Evolutionary conservation across 2,113 vertebrate species (phyloP).

Genomic region (Rhynchopsitta pachyrhyncha): DNA sequence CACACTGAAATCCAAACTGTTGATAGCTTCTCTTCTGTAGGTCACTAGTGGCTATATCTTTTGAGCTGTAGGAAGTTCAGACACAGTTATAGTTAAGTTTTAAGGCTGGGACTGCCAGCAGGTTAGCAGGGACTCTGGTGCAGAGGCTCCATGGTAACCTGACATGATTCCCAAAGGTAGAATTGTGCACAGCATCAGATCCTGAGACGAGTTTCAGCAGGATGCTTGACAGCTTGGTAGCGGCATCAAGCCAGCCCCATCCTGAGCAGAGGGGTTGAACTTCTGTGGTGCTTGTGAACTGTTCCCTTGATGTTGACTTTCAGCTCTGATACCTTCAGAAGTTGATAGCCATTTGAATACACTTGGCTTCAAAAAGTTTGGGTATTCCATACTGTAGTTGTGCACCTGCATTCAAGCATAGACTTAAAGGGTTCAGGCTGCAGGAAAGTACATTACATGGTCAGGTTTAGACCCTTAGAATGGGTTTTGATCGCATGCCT

Average conservation of each 20-base stretch:
- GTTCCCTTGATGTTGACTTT: not conserved
- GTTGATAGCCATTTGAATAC: not conserved
- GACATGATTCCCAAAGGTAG: accelerated
- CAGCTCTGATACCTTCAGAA: not conserved
- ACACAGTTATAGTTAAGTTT: not conserved
- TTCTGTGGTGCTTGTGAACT: not conserved
- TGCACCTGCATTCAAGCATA: not conserved
- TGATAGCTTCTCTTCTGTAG: not conserved
- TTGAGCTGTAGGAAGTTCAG: not conserved
- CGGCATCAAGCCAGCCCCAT: not conserved
- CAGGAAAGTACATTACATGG: not conserved
- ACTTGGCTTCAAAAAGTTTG: not conserved
- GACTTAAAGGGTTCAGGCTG: not conserved
- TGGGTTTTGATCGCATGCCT: not conserved
- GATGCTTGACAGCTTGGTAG: not conserved
- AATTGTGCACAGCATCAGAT: not conserved
- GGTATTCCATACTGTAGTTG: not conserved
- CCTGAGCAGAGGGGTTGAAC: not conserved
- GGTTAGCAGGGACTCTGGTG: not conserved
- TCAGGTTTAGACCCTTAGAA: not conserved
- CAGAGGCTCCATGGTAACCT: not conserved
- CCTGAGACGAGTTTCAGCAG: not conserved
- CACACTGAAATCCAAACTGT: not conserved
- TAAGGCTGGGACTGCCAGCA: not conserved
- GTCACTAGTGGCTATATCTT: not conserved